Percentiles rank a stretch among this genome's conserved stretches.
These are phyloP conservation scores for Anticlea derivata DNA, from an alignment of 2,888 invertebrate species.

Conservation along the genomic window DNA sequence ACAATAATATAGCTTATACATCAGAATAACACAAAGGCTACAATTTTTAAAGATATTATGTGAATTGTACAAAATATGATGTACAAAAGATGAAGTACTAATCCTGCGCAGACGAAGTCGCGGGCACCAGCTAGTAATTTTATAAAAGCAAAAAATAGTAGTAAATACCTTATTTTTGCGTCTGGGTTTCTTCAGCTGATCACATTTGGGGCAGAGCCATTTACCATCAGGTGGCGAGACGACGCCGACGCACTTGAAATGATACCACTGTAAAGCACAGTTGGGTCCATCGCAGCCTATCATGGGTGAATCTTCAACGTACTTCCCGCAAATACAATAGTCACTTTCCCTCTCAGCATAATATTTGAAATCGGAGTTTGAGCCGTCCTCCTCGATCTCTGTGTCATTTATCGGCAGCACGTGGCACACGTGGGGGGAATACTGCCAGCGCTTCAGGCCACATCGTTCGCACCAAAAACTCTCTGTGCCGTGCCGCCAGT, in stretches of 20 bases:
- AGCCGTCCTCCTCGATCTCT: slow-evolving; percentile 38
- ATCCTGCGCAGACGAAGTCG: no score
- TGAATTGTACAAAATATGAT: no score
- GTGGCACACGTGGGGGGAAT: slow-evolving; percentile 60
- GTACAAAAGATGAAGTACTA: no score
- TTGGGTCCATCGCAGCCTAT: slow-evolving; percentile 62
- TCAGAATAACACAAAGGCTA: no score
- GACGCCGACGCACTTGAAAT: slow-evolving; percentile 63
- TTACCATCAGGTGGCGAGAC: slow-evolving; percentile 55
- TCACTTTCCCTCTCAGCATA: slow-evolving; percentile 42
- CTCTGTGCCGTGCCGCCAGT: slow-evolving; percentile 69
- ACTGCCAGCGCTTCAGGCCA: slow-evolving; percentile 55
- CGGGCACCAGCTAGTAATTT: no score
- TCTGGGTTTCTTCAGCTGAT: slow-evolving; percentile 26
- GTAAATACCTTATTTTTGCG: slow-evolving; percentile 24
- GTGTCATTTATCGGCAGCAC: slow-evolving; percentile 53
- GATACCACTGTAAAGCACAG: slow-evolving; percentile 62
- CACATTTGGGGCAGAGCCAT: slow-evolving; percentile 63
- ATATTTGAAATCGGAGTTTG: slow-evolving; percentile 30
- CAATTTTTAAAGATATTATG: no score
- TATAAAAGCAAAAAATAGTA: slow-evolving; percentile 4
- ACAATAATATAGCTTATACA: no score
- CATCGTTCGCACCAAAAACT: slow-evolving; percentile 56
- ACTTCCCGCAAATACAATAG: slow-evolving; percentile 60
- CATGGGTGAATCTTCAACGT: slow-evolving; percentile 53